Percentiles rank a stretch among this genome's conserved stretches.
Evolutionary conservation across 2,113 vertebrate species (phyloP).

Genomic region (Charina bottae): DNA sequence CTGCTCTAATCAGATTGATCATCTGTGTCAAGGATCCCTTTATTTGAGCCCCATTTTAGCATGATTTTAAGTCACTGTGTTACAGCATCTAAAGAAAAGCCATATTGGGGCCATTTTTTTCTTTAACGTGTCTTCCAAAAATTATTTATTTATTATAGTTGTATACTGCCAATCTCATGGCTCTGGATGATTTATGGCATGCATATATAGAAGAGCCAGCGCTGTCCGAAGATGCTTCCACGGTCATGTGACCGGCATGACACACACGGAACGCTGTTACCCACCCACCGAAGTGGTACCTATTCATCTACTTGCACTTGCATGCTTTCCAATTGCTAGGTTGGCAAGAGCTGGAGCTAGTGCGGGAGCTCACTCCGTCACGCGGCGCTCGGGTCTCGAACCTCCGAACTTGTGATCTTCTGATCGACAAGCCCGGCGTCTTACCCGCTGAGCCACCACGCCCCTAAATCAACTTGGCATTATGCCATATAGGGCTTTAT

Average conservation of each 20-base stretch:
- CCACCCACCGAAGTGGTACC: no score
- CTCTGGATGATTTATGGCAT: neutral
- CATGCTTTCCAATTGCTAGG: no score
- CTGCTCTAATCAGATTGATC: neutral
- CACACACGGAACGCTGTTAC: no score
- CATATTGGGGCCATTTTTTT: neutral
- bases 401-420: no score
- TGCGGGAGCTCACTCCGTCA: no score
- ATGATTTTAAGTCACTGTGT: neutral
- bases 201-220: neutral
- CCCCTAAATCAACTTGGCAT: neutral
- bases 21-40: neutral
- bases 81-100: neutral
- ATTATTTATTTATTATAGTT: neutral
- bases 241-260: no score
- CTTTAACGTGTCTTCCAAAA: neutral
- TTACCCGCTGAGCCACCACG: no score
- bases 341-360: no score
- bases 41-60: neutral
- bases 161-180: neutral
- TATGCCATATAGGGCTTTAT: neutral
- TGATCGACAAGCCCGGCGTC: no score
- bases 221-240: no score
- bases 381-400: no score
- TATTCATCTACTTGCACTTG: no score